phyloP scores from a whole-genome alignment of 2,113 vertebrate species.

The Austrofundulus limnaeus region DNA sequence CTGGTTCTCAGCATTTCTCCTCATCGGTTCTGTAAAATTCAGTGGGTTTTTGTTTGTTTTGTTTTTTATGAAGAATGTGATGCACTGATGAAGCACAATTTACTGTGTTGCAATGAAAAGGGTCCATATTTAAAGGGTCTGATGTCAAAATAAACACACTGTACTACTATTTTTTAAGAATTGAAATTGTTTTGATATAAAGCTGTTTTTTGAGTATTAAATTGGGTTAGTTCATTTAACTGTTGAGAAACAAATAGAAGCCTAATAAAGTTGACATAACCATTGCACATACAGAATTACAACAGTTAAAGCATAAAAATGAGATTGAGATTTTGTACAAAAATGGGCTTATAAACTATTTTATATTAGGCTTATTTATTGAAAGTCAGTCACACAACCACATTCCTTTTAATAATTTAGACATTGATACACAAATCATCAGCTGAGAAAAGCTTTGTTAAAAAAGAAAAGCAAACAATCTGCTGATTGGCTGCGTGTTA shows the following conservation, averaged over 20 bases:
- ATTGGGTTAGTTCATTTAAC: not conserved
- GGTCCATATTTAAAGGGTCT: conserved; percentile 14
- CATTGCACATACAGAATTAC: not conserved
- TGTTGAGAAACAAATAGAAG: no score
- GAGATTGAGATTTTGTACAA: conserved; percentile 2
- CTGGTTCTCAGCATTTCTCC: conserved; percentile 70
- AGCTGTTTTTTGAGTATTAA: conserved; percentile 32
- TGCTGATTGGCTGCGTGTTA: not conserved
- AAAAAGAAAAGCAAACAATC: not conserved
- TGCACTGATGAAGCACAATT: conserved; percentile 77
- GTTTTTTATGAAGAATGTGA: conserved; percentile 76
- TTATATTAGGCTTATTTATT: conserved; percentile 13
- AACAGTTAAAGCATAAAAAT: not conserved
- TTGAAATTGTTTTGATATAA: conserved; percentile 34
- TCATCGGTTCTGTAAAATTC: conserved; percentile 60
- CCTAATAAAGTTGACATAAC: no score
- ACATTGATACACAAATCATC: not conserved
- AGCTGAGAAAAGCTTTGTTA: not conserved
- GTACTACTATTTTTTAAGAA: conserved; percentile 19
- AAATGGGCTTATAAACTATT: conserved; percentile 17
- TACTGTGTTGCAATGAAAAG: conserved; percentile 60
- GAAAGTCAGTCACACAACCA: conserved; percentile 17
- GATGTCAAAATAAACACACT: conserved; percentile 25
- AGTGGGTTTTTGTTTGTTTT: not conserved
- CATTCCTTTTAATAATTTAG: conserved; percentile 4